Percentiles rank a stretch among this genome's conserved stretches.
Conservation (phyloP, 2,888 invertebrate species). For the Chrysopilus asiliformis region DNA sequence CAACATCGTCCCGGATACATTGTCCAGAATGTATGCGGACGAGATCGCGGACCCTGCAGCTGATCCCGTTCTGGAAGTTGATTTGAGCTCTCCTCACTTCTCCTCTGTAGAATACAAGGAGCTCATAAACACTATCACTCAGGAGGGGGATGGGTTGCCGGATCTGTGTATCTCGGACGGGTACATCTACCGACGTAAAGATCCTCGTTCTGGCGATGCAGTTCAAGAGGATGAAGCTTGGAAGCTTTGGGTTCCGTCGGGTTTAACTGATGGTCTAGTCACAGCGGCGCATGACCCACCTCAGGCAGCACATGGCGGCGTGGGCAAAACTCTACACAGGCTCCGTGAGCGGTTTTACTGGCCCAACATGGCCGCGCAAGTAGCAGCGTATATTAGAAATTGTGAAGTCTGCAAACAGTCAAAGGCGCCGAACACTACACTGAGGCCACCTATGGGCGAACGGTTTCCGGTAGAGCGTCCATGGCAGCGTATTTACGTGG, state of each 20-base stretch:
- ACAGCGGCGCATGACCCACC: background rate
- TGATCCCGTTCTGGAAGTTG: constrained; percentile 1
- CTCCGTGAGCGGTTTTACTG: background rate
- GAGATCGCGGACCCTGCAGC: background rate
- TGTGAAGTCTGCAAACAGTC: constrained; percentile 10
- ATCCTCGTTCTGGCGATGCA: constrained; percentile 3
- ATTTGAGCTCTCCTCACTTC: background rate
- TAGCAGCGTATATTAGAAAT: constrained; percentile 7
- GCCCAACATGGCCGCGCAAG: constrained; percentile 4
- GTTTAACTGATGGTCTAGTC: background rate
- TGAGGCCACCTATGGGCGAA: constrained; percentile 11
- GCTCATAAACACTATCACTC: constrained; percentile 1
- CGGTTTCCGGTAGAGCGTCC: no score
- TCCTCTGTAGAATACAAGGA: constrained; percentile 4
- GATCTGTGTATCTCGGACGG: constrained; percentile 12
- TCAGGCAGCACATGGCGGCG: background rate
- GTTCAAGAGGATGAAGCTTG: constrained; percentile 1
- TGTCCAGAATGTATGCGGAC: constrained; percentile 14
- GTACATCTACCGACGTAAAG: constrained; percentile 8
- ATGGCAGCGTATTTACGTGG: no score
- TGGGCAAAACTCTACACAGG: background rate
- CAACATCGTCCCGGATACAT: constrained; percentile 20
- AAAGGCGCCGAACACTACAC: constrained; percentile 6
- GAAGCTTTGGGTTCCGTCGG: background rate
- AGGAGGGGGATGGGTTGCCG: constrained; percentile 5